Conservation (phyloP, 2,888 invertebrate genomes). For the Agriopis marginaria region DNA sequence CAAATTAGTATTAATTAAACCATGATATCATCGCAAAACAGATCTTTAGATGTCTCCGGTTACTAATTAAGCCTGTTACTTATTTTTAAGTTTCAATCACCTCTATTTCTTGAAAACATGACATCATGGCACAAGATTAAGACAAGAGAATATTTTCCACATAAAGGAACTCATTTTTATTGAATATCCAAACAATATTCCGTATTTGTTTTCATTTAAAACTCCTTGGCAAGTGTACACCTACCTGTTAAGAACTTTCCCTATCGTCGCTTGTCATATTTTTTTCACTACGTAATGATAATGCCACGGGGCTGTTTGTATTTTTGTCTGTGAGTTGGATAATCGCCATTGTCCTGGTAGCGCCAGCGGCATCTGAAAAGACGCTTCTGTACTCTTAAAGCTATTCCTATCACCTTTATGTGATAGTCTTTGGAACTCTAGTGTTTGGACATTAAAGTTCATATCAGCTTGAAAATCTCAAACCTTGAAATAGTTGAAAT, state of each 20-base stretch:
- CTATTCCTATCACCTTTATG: slow-evolving; percentile 10
- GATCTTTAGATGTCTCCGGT: slow-evolving; percentile 33
- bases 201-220: slow-evolving; percentile 65
- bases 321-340: slow-evolving; percentile 68
- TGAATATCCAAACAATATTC: not conserved
- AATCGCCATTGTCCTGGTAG: slow-evolving; percentile 71
- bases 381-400: slow-evolving; percentile 64
- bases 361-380: slow-evolving; percentile 70
- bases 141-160: slow-evolving; percentile 47
- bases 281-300: slow-evolving; percentile 66
- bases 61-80: slow-evolving; percentile 35
- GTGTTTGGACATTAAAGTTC: slow-evolving; percentile 34
- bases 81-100: slow-evolving; percentile 25
- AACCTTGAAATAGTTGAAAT: not conserved
- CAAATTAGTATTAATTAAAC: slow-evolving; percentile 44
- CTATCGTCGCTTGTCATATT: slow-evolving; percentile 63
- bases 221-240: slow-evolving; percentile 60
- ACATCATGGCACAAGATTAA: slow-evolving; percentile 28
- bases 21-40: slow-evolving; percentile 43
- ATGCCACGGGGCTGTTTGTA: slow-evolving; percentile 70
- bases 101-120: slow-evolving; percentile 30
- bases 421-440: slow-evolving; percentile 6
- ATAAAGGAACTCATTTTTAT: slow-evolving; percentile 64
- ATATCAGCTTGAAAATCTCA: slow-evolving; percentile 38
- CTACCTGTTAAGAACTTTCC: slow-evolving; percentile 74